These are phyloP conservation scores for Osedax fenrisi DNA, from an alignment of 2,888 invertebrate genomes.

Conservation along the genomic window DNA sequence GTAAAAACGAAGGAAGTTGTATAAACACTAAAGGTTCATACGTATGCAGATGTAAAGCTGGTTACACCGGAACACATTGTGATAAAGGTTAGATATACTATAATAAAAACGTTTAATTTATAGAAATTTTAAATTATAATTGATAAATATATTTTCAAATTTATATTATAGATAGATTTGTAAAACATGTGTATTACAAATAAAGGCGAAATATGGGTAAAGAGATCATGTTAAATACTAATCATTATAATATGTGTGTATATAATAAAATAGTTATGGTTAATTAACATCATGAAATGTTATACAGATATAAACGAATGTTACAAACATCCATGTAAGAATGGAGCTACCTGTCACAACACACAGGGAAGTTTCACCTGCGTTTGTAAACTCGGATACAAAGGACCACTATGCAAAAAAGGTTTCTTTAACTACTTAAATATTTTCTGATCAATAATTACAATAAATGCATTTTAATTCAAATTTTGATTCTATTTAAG, in stretches of 20 bases:
- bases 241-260: not conserved
- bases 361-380: not conserved
- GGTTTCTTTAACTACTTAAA: not conserved
- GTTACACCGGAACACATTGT: not conserved
- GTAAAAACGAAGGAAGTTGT: not conserved
- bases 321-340: not conserved
- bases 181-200: not conserved
- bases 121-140: too few species aligned
- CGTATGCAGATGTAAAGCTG: not conserved
- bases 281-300: too few species aligned
- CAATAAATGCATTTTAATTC: too few species aligned
- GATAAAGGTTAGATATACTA: not conserved
- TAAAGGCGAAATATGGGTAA: too few species aligned
- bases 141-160: too few species aligned
- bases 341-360: not conserved
- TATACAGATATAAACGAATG: not conserved
- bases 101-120: too few species aligned
- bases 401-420: not conserved
- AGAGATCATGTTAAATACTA: too few species aligned
- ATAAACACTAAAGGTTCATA: not conserved
- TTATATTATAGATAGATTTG: too few species aligned
- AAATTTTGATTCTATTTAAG: too few species aligned
- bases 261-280: too few species aligned
- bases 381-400: not conserved
- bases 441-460: too few species aligned